phyloP scores from a whole-genome alignment of 2,888 invertebrate genomes.

The Fragum whitleyi region DNA sequence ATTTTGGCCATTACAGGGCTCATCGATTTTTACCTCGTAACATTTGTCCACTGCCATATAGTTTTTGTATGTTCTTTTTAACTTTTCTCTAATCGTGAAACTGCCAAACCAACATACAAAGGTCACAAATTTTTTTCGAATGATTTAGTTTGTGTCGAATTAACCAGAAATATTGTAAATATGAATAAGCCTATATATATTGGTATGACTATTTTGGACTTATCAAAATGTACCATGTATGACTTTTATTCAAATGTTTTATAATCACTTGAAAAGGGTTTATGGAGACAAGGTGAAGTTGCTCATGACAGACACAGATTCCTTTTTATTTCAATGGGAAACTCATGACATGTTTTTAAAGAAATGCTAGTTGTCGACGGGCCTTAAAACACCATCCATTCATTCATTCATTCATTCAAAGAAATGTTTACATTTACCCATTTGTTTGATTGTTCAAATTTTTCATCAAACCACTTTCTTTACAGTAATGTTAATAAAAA shows the following conservation, averaged over 20 bases:
- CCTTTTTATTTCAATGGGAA: conserved; percentile 45
- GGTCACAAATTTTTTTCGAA: conserved; percentile 78
- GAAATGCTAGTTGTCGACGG: no score
- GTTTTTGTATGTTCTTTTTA: no score
- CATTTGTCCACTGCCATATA: no score
- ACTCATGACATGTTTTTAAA: conserved; percentile 41
- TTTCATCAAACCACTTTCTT: conserved; percentile 40
- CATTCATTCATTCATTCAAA: no score
- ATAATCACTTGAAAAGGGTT: conserved; percentile 76
- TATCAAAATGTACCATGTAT: conserved; percentile 84
- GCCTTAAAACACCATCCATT: no score
- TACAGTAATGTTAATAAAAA: conserved; percentile 46
- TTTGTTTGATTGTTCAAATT: conserved; percentile 49
- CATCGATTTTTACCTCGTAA: conserved; percentile 24
- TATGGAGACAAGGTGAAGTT: conserved; percentile 61
- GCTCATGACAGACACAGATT: conserved; percentile 48
- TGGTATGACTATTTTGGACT: conserved; percentile 83
- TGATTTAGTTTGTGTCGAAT: conserved; percentile 82
- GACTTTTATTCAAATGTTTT: conserved; percentile 82
- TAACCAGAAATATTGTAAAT: conserved; percentile 55
- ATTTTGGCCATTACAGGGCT: no score
- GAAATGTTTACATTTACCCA: conserved; percentile 41
- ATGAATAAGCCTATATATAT: conserved; percentile 84
- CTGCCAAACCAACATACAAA: conserved; percentile 56
- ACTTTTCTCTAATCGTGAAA: no score